A percentile compares a stretch with the other conserved stretches of the same genome.
Conservation (phyloP, 2,797 vertebrate genomes). For the Molossus alvarezi region DNA sequence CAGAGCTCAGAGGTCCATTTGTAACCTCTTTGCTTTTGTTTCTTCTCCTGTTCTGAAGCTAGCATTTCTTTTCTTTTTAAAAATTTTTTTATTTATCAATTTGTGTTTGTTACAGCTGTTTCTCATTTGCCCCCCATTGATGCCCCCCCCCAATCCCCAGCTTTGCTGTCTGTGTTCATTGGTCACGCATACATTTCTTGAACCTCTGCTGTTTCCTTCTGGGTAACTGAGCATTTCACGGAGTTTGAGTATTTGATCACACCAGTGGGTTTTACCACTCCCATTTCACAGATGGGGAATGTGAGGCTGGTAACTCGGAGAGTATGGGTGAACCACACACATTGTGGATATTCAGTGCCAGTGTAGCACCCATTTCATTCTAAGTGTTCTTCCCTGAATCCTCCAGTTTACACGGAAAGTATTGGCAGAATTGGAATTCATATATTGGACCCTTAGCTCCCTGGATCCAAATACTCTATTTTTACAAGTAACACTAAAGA, state of each 20-base stretch:
- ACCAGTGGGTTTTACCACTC: not conserved
- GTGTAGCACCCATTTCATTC: accelerated
- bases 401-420: not conserved
- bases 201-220: not conserved
- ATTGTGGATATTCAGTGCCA: no score
- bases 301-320: not conserved
- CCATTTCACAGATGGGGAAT: not conserved
- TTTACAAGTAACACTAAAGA: not conserved
- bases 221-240: not conserved
- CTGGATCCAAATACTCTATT: not conserved
- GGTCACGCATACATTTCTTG: not conserved
- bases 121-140: no score
- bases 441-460: not conserved
- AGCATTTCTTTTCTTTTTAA: no score
- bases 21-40: not conserved
- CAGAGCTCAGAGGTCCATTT: not conserved
- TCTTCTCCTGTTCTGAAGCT: not conserved
- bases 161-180: no score
- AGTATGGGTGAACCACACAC: not conserved
- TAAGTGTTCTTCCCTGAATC: not conserved
- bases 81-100: no score
- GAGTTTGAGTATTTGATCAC: not conserved
- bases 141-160: no score
- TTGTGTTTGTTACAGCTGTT: no score
- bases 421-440: not conserved